Base-by-base conservation (phyloP, 2,113 vertebrate species). In the Odontesthes bonariensis region DNA sequence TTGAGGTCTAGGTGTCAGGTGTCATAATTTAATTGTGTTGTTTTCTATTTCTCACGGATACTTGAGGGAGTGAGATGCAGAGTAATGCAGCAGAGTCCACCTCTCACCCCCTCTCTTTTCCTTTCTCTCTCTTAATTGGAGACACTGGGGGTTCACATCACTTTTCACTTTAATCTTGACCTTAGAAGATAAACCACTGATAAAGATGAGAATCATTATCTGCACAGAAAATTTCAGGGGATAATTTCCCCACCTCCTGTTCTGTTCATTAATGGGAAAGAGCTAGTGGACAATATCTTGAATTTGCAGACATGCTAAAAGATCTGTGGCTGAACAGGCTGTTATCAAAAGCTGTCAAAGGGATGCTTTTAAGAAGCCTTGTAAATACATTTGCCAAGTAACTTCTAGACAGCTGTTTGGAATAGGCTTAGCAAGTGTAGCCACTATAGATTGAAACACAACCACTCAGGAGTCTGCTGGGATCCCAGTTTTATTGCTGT, bases 11-110 rank as follows among this genome's bases (percentile, higher is more conserved):
- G 86, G 88, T 94, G 94, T 94, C 94, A 94, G 94, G 93, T 95
- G 93, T 95, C 93, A 93, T 94, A 93, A 95, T 95, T 95, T 94
- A 94, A 95, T 95, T 94, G 93, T 89, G 91, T 93, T 94, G 92
- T 94, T 93, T 94, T 91, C 92, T 91, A 90, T 91, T 89, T 91
- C 92, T 91, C 86, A n/a, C 66, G 73, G 91, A 88, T 90, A 87
- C 91, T 93, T 89, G 69, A 85, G 90, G 89, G 89, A 92, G 75
- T 49, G 22, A 82, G 75, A 81, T 86, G 77, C 71, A 58, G 88
- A 88, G 75, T 88, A 91, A 91, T 89, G 81, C 84, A 88, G 76
- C 72, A 32, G 52, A 75, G 77, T 88, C 83, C 88, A 88, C 83
- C 85, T 67, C 77, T 74, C 75, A n/a, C 67, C 66, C 56, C 47